A percentile compares a stretch with the other conserved stretches of the same genome.
phyloP scores from a whole-genome alignment of 2,797 vertebrate species.

The Gymnopithys bicolor region DNA sequence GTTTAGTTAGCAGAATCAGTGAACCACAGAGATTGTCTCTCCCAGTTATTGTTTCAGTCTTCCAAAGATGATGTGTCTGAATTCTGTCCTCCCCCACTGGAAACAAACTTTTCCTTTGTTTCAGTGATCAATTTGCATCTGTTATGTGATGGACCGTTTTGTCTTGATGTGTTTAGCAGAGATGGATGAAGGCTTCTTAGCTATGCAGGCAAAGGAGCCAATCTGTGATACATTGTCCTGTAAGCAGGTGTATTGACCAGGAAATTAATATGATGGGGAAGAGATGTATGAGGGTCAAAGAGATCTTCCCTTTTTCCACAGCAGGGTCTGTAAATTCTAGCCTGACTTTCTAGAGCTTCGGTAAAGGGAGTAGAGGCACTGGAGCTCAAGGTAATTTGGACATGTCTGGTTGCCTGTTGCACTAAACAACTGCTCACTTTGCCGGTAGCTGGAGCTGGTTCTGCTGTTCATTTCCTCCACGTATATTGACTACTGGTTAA shows the following conservation, averaged over 20 bases:
- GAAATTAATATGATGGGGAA: not conserved
- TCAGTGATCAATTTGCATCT: conserved; percentile 29
- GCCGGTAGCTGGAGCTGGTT: not conserved
- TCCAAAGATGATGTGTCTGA: conserved; percentile 19
- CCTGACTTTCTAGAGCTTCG: not conserved
- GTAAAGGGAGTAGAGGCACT: not conserved
- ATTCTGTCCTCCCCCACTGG: conserved; percentile 5
- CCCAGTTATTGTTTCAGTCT: conserved; percentile 24
- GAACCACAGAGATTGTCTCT: not conserved
- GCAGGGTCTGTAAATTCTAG: not conserved
- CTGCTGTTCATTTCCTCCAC: not conserved
- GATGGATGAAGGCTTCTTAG: not conserved
- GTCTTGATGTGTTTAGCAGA: not conserved
- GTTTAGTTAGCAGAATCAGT: not conserved
- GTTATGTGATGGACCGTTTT: conserved; percentile 20
- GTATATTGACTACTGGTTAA: not conserved
- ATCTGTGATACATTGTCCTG: not conserved
- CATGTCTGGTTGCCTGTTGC: not conserved
- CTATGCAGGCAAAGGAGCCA: not conserved
- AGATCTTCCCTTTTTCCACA: not conserved
- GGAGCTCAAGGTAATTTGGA: not conserved
- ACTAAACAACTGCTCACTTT: not conserved
- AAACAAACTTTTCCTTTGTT: conserved; percentile 54
- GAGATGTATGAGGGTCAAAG: not conserved
- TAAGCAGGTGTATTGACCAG: not conserved